phyloP scores from a whole-genome alignment of 2,113 vertebrate genomes.

The Leucosticte australis region DNA sequence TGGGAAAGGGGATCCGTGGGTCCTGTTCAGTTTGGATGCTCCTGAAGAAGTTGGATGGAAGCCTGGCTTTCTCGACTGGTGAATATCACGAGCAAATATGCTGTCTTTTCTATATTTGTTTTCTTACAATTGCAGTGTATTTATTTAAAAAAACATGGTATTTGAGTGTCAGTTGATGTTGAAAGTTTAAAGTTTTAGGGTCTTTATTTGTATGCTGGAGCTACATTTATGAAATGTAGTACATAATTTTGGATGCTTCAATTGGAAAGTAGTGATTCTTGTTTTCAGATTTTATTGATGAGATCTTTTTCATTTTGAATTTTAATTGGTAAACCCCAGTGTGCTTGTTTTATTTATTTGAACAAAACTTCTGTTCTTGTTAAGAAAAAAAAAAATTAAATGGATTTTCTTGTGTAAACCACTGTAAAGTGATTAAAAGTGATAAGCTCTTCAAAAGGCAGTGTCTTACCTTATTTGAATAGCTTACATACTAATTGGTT shows the following conservation, averaged over 20 bases:
- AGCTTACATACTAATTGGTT: slow-evolving; percentile 65
- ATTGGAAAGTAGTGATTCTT: background rate
- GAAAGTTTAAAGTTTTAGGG: background rate
- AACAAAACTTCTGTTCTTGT: slow-evolving; percentile 4
- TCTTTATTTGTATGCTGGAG: background rate
- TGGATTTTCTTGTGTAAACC: slow-evolving; percentile 65
- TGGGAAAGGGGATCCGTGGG: background rate
- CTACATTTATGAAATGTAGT: background rate
- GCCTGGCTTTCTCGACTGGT: slow-evolving; percentile 56
- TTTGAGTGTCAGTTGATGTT: background rate
- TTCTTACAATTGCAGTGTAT: background rate
- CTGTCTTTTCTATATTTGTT: background rate
- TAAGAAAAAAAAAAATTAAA: slow-evolving; percentile 51
- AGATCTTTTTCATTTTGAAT: background rate
- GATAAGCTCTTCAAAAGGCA: slow-evolving; percentile 65
- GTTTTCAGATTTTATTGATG: background rate
- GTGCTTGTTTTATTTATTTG: background rate
- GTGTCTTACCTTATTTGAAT: slow-evolving; percentile 61
- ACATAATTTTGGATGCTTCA: background rate
- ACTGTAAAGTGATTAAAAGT: slow-evolving; percentile 66
- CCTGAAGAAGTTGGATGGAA: slow-evolving; percentile 34
- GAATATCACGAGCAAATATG: slow-evolving; percentile 9
- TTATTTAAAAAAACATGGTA: background rate
- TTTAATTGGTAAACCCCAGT: background rate
- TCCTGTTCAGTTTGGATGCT: background rate